Evolutionary conservation across 2,888 invertebrate genomes (phyloP).

Genomic region (Dynastes grantii): DNA sequence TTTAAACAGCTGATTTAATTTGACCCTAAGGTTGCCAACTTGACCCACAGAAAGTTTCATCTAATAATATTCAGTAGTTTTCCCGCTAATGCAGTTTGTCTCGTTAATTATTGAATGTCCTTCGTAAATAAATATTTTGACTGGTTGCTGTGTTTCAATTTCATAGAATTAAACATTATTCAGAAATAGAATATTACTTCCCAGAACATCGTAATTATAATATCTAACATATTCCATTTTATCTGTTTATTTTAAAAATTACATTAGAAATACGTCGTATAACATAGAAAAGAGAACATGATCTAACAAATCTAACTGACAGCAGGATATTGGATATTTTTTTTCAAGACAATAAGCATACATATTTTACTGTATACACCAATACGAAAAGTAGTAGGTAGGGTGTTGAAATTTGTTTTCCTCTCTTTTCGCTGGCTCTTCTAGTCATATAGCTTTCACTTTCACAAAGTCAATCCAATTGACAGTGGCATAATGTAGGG

Average conservation of each 20-base stretch:
- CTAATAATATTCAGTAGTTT: too few species aligned
- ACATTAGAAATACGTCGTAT: too few species aligned
- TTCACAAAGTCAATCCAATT: conserved; percentile 40
- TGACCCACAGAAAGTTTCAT: too few species aligned
- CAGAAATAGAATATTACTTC: too few species aligned
- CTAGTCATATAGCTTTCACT: conserved; percentile 23
- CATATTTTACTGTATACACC: conserved; percentile 6
- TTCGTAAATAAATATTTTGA: too few species aligned
- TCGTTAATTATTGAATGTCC: too few species aligned
- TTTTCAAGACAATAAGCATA: conserved; percentile 10
- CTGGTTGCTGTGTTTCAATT: not conserved
- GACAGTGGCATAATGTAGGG: conserved; percentile 24
- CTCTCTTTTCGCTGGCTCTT: not conserved
- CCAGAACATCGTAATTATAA: too few species aligned
- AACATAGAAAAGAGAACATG: not conserved
- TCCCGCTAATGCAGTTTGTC: too few species aligned
- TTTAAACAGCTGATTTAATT: too few species aligned
- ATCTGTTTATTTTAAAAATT: too few species aligned
- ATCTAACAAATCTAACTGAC: conserved; percentile 3
- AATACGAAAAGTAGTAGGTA: not conserved
- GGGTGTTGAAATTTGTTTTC: conserved; percentile 25
- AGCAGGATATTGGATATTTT: conserved; percentile 8
- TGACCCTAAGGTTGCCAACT: too few species aligned
- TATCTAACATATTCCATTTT: not conserved
- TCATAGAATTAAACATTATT: too few species aligned